Evolutionary conservation across 2,888 invertebrate genomes (phyloP).

Genomic region (Diachrysia chrysitis): DNA sequence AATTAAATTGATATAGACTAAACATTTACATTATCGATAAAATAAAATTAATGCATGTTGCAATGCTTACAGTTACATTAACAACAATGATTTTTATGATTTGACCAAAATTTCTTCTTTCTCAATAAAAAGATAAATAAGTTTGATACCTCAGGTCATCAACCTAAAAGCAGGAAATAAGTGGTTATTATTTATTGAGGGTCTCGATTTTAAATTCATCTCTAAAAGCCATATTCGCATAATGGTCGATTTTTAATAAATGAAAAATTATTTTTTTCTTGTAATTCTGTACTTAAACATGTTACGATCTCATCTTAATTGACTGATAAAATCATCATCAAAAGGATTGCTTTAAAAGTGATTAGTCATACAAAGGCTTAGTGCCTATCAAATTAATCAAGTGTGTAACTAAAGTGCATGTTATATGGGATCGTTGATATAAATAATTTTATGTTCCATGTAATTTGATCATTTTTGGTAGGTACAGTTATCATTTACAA

Average conservation of each 20-base stretch:
- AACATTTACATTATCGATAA: no score
- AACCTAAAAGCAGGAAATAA: constrained; percentile 45
- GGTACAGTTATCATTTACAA: background rate
- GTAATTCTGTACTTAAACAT: constrained; percentile 15
- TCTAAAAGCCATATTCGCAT: constrained; percentile 34
- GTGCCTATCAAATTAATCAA: background rate
- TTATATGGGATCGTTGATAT: background rate
- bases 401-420: background rate
- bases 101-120: background rate
- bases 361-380: constrained; percentile 22
- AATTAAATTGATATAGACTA: no score
- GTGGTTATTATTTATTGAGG: constrained; percentile 45
- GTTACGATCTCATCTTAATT: background rate
- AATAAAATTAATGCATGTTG: no score
- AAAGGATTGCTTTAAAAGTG: background rate
- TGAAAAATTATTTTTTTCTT: constrained; percentile 8
- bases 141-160: constrained; percentile 26
- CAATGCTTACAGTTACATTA: background rate
- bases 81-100: background rate
- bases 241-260: constrained; percentile 15
- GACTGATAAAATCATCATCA: background rate
- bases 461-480: background rate
- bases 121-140: constrained; percentile 19
- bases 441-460: background rate
- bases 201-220: constrained; percentile 26